These are phyloP conservation scores for Nasua narica DNA, from an alignment of 2,797 vertebrate genomes.

Conservation along the genomic window DNA sequence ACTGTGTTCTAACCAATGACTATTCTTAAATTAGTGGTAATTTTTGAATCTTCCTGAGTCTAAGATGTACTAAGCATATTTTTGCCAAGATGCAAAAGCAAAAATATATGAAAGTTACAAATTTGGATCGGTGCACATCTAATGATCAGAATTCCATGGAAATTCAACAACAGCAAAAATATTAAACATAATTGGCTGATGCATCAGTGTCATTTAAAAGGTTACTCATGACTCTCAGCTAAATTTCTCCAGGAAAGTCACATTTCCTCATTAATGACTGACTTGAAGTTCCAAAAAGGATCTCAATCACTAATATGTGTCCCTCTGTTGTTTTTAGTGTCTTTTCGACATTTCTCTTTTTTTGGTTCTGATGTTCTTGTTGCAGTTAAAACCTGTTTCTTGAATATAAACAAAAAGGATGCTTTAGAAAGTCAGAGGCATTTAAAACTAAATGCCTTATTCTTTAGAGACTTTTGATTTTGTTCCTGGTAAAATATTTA, in stretches of 20 bases:
- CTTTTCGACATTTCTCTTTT: background rate
- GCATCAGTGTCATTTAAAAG: background rate
- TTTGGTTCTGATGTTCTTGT: background rate
- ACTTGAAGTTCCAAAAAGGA: slow-evolving; percentile 16
- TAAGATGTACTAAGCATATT: background rate
- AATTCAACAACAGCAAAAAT: background rate
- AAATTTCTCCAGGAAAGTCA: background rate
- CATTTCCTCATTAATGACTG: background rate
- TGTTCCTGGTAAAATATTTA: slow-evolving; percentile 28
- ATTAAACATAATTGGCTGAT: background rate
- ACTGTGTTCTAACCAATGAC: background rate
- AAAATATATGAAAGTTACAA: background rate
- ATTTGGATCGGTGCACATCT: background rate
- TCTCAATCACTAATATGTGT: background rate
- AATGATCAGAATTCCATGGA: slow-evolving; percentile 1
- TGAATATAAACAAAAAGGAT: slow-evolving; percentile 37
- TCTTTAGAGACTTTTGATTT: slow-evolving; percentile 10
- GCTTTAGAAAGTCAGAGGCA: background rate
- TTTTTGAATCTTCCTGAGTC: background rate
- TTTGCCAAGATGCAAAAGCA: background rate
- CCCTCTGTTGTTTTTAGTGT: background rate
- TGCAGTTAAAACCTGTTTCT: slow-evolving; percentile 23
- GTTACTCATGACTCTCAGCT: background rate
- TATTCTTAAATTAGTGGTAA: background rate
- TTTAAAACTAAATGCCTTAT: slow-evolving; percentile 33